Conservation (phyloP, 2,113 vertebrate genomes). For the Pituophis catenifer region DNA sequence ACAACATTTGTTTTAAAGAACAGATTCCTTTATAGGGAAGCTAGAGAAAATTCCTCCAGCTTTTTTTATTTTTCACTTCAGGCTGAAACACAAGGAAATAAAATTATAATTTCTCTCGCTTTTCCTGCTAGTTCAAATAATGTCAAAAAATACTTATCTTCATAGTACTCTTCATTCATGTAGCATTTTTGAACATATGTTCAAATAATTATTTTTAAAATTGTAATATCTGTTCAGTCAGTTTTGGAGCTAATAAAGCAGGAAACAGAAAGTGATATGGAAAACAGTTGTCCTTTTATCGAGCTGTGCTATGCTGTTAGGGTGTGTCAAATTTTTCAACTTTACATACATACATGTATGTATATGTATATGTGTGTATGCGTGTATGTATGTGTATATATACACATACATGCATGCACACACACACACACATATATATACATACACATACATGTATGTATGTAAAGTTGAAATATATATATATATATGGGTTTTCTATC, state of each 20-base stretch:
- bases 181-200: neutral
- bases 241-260: constrained; percentile 12
- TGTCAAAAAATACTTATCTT: neutral
- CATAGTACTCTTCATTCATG: neutral
- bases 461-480: too few species aligned
- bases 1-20: neutral
- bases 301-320: neutral
- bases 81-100: neutral
- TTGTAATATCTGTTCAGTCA: neutral
- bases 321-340: too few species aligned
- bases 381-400: too few species aligned
- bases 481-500: too few species aligned
- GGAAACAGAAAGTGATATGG: neutral
- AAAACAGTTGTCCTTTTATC: neutral
- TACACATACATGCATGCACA: too few species aligned
- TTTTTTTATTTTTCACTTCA: neutral
- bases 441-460: too few species aligned
- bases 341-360: too few species aligned
- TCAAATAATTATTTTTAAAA: neutral
- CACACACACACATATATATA: too few species aligned
- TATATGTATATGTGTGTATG: too few species aligned
- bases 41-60: neutral
- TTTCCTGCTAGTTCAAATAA: neutral
- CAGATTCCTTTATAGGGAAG: neutral
- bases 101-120: neutral